phyloP scores from a whole-genome alignment of 2,113 vertebrate species.

The Dipodomys spectabilis region DNA sequence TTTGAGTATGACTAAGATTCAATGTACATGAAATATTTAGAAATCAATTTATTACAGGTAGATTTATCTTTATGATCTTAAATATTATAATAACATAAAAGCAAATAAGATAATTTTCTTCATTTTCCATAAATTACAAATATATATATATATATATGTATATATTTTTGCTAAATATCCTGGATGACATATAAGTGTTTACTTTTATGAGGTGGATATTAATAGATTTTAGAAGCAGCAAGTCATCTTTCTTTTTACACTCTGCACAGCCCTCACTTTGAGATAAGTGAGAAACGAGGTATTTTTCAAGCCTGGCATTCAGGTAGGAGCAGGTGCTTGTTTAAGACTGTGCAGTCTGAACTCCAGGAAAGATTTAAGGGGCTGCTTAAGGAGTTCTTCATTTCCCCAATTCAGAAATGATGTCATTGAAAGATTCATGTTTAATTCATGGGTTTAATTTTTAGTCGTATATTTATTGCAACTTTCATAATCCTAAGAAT shows the following conservation, averaged over 20 bases:
- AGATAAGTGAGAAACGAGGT: slow-evolving; percentile 24
- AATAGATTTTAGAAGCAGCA: slow-evolving; percentile 56
- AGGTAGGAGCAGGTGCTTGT: background rate
- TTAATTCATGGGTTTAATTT: slow-evolving; percentile 52
- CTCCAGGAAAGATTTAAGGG: slow-evolving; percentile 7
- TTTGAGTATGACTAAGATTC: slow-evolving; percentile 47
- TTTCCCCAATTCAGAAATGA: slow-evolving; percentile 42
- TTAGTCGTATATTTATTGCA: slow-evolving; percentile 34
- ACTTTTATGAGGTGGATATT: background rate
- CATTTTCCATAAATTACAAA: slow-evolving; percentile 43
- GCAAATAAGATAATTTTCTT: slow-evolving; percentile 39
- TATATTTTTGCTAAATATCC: slow-evolving; percentile 25
- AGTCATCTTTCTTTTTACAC: slow-evolving; percentile 29
- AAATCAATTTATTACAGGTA: slow-evolving; percentile 22
- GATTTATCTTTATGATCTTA: slow-evolving; percentile 23
- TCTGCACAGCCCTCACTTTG: background rate
- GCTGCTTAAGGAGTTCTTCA: slow-evolving; percentile 5
- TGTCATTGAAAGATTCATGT: slow-evolving; percentile 1
- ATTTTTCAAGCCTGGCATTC: background rate
- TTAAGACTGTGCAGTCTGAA: background rate
- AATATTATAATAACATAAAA: background rate
- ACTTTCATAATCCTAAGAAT: background rate
- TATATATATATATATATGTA: slow-evolving; percentile 17
- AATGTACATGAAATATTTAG: background rate
- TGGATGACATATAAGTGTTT: slow-evolving; percentile 19